Conservation (phyloP, 2,797 vertebrate genomes). For the Megalops cyprinoides region DNA sequence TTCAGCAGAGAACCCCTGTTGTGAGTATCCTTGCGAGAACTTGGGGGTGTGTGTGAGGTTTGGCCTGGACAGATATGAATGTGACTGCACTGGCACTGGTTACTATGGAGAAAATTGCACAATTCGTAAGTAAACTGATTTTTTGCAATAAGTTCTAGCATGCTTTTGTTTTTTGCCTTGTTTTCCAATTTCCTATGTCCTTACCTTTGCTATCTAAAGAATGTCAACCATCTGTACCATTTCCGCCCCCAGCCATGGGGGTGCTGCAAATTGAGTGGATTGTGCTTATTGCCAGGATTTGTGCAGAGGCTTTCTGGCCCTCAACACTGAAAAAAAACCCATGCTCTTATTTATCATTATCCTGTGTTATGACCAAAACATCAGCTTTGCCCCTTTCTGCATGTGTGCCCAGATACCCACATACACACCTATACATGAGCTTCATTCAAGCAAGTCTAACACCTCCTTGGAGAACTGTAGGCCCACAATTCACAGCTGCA, state of each 20-base stretch:
- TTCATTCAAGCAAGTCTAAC: too few species aligned
- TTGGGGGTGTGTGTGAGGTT: conserved; percentile 84
- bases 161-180: background rate
- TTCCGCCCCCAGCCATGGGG: background rate
- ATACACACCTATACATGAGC: too few species aligned
- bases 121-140: conserved; percentile 76
- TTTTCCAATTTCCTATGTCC: conserved; percentile 7
- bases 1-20: conserved; percentile 88
- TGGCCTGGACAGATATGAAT: conserved; percentile 75
- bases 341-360: background rate
- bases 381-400: too few species aligned
- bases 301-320: background rate
- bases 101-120: conserved; percentile 88
- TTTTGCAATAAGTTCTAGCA: conserved; percentile 40
- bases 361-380: too few species aligned
- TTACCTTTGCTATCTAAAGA: background rate
- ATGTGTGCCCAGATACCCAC: too few species aligned
- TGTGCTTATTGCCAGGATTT: background rate
- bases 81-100: conserved; percentile 91
- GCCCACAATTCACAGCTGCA: too few species aligned
- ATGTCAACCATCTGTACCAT: background rate
- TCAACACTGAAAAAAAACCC: background rate
- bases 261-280: background rate
- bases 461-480: too few species aligned
- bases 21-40: conserved; percentile 91